These are phyloP conservation scores for Rattus rattus DNA, from an alignment of 2,113 vertebrate species.

Conservation along the genomic window DNA sequence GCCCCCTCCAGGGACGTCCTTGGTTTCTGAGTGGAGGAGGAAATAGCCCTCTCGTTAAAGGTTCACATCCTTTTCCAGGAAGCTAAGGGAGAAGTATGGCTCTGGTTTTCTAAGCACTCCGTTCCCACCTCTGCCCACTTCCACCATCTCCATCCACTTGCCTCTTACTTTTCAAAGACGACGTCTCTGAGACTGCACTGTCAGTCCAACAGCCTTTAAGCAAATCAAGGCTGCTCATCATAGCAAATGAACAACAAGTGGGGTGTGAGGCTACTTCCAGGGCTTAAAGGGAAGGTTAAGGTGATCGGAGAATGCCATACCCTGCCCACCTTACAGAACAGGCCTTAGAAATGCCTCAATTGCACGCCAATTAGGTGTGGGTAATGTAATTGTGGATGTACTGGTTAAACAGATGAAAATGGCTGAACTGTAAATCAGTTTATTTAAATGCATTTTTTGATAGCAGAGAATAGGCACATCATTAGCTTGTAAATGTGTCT, in stretches of 20 bases:
- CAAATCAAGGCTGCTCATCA: not conserved
- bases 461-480: constrained; percentile 67
- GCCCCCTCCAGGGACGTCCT: accelerated
- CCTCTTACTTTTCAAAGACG: not conserved
- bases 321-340: not conserved
- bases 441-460: constrained; percentile 79
- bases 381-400: constrained; percentile 36
- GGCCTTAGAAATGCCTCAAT: constrained; percentile 11
- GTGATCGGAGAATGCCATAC: not conserved
- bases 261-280: not conserved
- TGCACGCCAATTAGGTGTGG: constrained; percentile 60
- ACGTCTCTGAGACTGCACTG: not conserved
- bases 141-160: not conserved
- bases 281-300: too few relatives aligned
- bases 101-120: too few relatives aligned
- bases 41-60: not conserved
- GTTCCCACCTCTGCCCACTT: too few relatives aligned
- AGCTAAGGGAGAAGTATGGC: not conserved
- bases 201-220: not conserved
- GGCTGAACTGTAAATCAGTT: constrained; percentile 75
- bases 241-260: not conserved
- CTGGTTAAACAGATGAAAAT: constrained; percentile 75
- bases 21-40: not conserved
- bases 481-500: constrained; percentile 80
- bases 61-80: not conserved